Conservation (phyloP, 1,140 invertebrate species). For the Pachypsylla venusta region DNA sequence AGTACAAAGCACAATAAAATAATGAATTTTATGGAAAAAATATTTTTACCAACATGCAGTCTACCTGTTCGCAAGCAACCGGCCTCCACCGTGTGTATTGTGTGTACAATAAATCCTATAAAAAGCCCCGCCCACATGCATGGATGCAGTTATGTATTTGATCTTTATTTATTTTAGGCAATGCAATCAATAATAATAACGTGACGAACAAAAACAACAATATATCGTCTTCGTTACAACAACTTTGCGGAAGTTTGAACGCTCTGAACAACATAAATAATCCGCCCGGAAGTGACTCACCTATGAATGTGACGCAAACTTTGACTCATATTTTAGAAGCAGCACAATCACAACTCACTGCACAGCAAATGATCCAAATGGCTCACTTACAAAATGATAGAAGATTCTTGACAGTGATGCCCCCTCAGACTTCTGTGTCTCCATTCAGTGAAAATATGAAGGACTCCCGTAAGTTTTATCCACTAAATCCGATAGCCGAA, state of each 20-base stretch:
- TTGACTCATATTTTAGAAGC: background rate
- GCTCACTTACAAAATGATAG: background rate
- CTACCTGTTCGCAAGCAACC: no score
- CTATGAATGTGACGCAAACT: conserved; percentile 2
- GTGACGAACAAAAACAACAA: background rate
- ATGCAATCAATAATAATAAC: background rate
- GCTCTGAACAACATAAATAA: background rate
- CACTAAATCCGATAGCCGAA: no score
- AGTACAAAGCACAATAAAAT: no score
- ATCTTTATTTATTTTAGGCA: conserved; percentile 2
- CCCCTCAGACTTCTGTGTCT: background rate
- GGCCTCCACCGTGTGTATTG: no score
- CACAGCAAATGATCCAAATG: background rate
- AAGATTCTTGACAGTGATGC: background rate
- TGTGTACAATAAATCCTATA: no score
- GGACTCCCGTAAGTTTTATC: background rate
- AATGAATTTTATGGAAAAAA: no score
- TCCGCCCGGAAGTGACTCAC: background rate
- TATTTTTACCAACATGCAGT: no score
- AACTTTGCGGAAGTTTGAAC: no score
- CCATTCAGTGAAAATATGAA: background rate
- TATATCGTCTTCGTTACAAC: no score
- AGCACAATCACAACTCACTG: background rate
- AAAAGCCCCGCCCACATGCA: no score
- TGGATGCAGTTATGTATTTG: no score